Base-by-base conservation (phyloP, 2,888 invertebrate species). In the Balanococcus diminutus region DNA sequence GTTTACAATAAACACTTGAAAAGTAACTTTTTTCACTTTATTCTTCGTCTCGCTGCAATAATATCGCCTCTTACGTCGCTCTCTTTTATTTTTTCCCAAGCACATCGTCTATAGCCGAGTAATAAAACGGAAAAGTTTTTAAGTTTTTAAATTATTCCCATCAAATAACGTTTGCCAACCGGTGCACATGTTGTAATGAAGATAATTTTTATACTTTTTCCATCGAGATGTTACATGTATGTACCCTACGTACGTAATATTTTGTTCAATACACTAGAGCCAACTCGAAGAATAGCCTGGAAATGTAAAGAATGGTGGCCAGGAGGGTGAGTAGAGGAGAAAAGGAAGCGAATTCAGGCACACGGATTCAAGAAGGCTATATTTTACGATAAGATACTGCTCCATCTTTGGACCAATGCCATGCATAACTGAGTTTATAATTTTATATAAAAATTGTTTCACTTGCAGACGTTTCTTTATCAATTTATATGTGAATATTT, bases 361-460 rank as follows among this genome's bases (percentile, higher is more conserved):
- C 1, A 25, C 61, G 61, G 61, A 61, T 61, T 61, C 61, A 25
- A 61, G 61, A 61, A 61, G 22, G 61, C 61, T 61, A 61, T 61
- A 61, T 61, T 25, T 61, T 25, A 61, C 61, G 61, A 61, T 61
- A 25, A 61, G 61, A 61, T 61, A 61, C 61, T 25, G 61, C 61
- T 25, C 3, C 61, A 61, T 61, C 61, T 61, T 61, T 61, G 61
- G 61, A 61, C 61, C 61, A 25, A 61, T 61, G 61, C 61, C 61
- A 61, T 61, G 61, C 61, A 61, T 61, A 61, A 61, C 61, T 61
- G 61, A 61, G 61, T 61, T 61, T 61, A 25, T 61, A 61, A 61
- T 61, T 61, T 61, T 61, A 61, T 61, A 61, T 61, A 61, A 61
- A 61, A 61, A 61, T 61, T 61, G 61, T 61, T 61, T 61, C 61